Conservation (phyloP, 2,888 invertebrate genomes). For the Crematogaster levior region DNA sequence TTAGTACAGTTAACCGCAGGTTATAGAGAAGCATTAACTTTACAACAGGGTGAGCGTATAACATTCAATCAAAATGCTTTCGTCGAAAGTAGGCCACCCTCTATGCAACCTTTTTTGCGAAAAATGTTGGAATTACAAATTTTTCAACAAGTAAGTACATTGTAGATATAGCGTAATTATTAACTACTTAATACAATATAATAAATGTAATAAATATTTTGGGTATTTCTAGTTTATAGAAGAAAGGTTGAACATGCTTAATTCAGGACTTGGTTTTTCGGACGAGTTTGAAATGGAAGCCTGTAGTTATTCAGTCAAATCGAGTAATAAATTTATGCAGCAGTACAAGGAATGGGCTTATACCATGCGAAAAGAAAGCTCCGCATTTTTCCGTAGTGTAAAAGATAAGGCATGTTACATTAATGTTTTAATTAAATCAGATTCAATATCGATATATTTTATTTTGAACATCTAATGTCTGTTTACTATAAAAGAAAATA, state of each 20-base stretch:
- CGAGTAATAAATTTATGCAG: slow-evolving; percentile 88
- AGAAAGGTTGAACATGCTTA: slow-evolving; percentile 96
- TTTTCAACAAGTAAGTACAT: slow-evolving; percentile 92
- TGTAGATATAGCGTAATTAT: not conserved
- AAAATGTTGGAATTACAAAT: slow-evolving; percentile 97
- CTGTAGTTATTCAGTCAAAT: slow-evolving; percentile 90
- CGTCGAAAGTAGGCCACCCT: slow-evolving; percentile 93
- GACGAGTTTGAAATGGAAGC: slow-evolving; percentile 98
- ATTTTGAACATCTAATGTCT: not conserved
- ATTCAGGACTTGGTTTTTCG: slow-evolving; percentile 96
- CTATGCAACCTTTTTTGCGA: slow-evolving; percentile 95
- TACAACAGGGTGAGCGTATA: slow-evolving; percentile 90
- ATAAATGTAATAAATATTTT: not conserved
- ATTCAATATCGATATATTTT: not conserved
- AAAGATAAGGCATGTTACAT: slow-evolving; percentile 90
- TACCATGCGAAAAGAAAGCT: slow-evolving; percentile 92
- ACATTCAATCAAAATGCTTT: slow-evolving; percentile 96
- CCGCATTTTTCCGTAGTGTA: slow-evolving; percentile 94
- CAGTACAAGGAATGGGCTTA: slow-evolving; percentile 94
- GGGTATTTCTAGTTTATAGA: slow-evolving; percentile 93
- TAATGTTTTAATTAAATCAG: slow-evolving; percentile 1
- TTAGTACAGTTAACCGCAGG: slow-evolving; percentile 98
- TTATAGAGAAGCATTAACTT: slow-evolving; percentile 95
- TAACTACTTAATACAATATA: not conserved
- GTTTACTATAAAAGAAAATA: not conserved